Percentiles rank a stretch among this genome's conserved stretches.
Conservation (phyloP, 2,113 vertebrate genomes). For the Actenoides lindsayi region DNA sequence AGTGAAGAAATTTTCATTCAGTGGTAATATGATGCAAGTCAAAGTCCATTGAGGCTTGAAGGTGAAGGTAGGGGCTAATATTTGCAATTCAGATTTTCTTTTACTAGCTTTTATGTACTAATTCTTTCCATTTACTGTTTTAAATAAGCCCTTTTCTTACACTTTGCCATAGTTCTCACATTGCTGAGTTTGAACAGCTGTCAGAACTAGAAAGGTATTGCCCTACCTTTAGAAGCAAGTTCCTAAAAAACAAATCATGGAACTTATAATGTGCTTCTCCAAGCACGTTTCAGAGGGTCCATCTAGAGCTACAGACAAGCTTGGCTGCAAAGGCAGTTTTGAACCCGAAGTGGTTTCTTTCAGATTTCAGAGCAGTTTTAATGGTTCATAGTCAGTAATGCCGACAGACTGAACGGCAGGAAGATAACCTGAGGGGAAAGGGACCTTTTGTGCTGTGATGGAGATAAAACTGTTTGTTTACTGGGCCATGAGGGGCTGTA, state of each 20-base stretch:
- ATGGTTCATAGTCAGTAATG: not conserved
- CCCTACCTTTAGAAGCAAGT: not conserved
- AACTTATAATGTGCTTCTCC: not conserved
- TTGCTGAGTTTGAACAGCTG: not conserved
- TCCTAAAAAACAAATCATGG: not conserved
- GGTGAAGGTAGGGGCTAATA: not conserved
- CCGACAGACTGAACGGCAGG: not conserved
- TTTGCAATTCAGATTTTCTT: not conserved
- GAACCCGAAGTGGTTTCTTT: not conserved
- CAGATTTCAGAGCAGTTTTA: not conserved
- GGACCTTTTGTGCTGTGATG: not conserved
- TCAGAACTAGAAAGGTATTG: not conserved
- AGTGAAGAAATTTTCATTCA: constrained; percentile 34
- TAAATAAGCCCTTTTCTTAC: not conserved
- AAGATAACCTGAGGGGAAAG: not conserved
- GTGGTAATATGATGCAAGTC: not conserved
- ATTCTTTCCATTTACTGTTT: not conserved
- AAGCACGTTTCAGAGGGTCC: not conserved
- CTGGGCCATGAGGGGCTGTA: not conserved
- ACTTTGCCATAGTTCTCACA: not conserved
- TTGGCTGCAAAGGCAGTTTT: not conserved
- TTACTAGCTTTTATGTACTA: not conserved
- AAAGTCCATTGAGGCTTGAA: not conserved
- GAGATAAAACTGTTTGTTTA: constrained; percentile 21
- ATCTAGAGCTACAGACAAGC: not conserved